Conservation (phyloP, 2,888 invertebrate genomes). For the Lasiommata megera region DNA sequence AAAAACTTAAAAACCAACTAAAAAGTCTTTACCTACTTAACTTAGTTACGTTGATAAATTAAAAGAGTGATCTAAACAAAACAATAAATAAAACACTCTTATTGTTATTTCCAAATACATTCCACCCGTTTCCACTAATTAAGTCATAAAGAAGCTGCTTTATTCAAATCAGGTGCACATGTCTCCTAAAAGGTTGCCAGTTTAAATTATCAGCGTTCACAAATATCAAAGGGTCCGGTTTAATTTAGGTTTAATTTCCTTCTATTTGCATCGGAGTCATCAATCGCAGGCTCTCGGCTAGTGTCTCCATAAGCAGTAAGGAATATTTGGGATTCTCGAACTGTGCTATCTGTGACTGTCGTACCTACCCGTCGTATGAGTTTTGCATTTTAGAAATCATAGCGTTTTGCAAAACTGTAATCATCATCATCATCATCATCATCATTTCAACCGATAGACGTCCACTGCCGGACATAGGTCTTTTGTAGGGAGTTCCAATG, state of each 20-base stretch:
- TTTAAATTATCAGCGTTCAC: conserved; percentile 14
- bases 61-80: neutral
- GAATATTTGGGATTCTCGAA: neutral
- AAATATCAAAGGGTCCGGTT: conserved; percentile 20
- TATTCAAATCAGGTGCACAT: neutral
- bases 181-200: conserved; percentile 9
- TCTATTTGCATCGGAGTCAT: conserved; percentile 35
- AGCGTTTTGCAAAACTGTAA: too few relatives aligned
- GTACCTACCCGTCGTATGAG: too few relatives aligned
- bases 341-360: too few relatives aligned
- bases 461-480: too few relatives aligned
- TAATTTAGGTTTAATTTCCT: conserved; percentile 31
- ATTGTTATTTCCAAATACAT: neutral
- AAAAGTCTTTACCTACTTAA: too few relatives aligned
- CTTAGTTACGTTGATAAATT: neutral
- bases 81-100: neutral
- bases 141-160: conserved; percentile 10
- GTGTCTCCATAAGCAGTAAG: neutral
- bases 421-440: too few relatives aligned
- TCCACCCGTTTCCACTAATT: conserved; percentile 3
- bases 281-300: conserved; percentile 28
- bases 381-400: too few relatives aligned
- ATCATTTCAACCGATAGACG: too few relatives aligned
- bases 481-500: too few relatives aligned
- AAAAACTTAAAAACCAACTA: too few relatives aligned